A percentile compares a stretch with the other conserved stretches of the same genome.
Evolutionary conservation across 2,113 vertebrate species (phyloP).

Genomic region (Ptyas mucosa): DNA sequence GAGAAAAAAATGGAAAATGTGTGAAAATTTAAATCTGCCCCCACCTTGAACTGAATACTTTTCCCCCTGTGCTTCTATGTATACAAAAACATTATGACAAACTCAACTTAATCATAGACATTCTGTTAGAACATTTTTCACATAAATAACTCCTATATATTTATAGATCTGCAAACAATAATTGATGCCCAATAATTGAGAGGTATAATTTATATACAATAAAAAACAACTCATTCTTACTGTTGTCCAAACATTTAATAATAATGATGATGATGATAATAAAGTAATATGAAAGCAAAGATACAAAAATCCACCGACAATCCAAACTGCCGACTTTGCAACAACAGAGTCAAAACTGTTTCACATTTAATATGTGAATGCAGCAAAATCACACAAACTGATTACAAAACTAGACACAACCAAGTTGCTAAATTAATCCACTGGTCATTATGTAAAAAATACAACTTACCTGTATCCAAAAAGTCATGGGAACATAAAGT

Average conservation of each 20-base stretch:
- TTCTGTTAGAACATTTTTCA: background rate
- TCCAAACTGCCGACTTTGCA: too few relatives aligned
- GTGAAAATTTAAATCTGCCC: background rate
- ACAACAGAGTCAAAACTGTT: too few relatives aligned
- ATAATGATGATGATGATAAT: background rate
- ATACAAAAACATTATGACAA: background rate
- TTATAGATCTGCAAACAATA: background rate
- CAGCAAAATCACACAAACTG: too few relatives aligned
- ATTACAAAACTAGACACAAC: too few relatives aligned
- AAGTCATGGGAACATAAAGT: too few relatives aligned
- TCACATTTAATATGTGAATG: too few relatives aligned
- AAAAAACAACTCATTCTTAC: background rate
- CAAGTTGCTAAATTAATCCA: too few relatives aligned
- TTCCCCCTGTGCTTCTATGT: background rate
- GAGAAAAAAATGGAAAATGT: constrained; percentile 22
- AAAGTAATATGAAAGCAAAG: too few relatives aligned
- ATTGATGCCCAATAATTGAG: background rate
- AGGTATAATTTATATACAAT: background rate
- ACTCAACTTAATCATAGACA: too few relatives aligned
- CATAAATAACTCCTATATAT: background rate
- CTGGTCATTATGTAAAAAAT: too few relatives aligned
- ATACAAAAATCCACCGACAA: too few relatives aligned
- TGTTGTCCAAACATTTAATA: background rate
- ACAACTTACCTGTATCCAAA: too few relatives aligned
- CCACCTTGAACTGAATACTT: background rate